Evolutionary conservation across 2,797 vertebrate genomes (phyloP).

Genomic region (Lepus townsendii): DNA sequence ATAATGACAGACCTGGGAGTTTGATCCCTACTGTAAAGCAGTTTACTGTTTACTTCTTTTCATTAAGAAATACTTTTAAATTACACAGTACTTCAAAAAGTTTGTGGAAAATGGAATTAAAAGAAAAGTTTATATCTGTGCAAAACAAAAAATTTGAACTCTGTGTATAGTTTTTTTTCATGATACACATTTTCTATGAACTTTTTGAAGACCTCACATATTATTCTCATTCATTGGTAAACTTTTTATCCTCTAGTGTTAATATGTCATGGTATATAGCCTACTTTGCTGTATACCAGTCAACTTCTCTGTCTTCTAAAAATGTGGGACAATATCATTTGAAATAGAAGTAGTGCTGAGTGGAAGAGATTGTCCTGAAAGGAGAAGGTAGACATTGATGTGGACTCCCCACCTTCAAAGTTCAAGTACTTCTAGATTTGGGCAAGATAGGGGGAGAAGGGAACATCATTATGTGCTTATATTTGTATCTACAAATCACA

Average conservation of each 20-base stretch:
- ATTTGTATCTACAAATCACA: no score
- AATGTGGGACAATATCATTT: background rate
- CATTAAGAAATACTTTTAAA: slow-evolving; percentile 43
- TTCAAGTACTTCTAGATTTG: background rate
- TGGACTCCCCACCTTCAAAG: background rate
- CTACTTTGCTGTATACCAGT: background rate
- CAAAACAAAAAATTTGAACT: no score
- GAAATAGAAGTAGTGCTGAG: background rate
- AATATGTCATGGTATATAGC: background rate
- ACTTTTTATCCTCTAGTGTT: background rate
- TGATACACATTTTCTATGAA: no score
- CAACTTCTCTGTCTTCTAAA: background rate
- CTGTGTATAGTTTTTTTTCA: no score
- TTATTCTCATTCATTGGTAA: background rate
- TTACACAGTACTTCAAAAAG: background rate
- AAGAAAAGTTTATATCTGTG: no score
- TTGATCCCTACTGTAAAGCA: background rate
- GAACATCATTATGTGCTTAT: no score
- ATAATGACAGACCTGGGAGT: background rate
- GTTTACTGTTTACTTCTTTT: background rate
- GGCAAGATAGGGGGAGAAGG: no score
- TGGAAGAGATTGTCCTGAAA: background rate
- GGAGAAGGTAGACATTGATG: background rate
- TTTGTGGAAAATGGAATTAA: no score
- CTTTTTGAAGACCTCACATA: no score